Evolutionary conservation across 2,888 invertebrate genomes (phyloP).

Genomic region (Ichneumoninae sp.): DNA sequence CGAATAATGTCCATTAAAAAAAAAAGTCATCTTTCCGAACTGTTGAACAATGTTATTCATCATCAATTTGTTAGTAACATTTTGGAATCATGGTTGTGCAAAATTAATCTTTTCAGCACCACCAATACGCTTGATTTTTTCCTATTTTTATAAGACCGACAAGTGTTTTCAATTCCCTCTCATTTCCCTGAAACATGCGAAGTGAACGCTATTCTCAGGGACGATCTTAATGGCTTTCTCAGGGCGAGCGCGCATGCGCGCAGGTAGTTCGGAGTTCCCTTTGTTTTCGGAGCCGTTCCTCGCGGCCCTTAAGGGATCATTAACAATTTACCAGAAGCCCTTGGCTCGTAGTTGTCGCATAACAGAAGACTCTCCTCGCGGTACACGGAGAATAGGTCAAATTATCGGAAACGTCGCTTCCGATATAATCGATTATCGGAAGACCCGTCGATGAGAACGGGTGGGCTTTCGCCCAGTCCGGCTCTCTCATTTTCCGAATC

Average conservation of each 20-base stretch:
- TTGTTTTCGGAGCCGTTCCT: background rate
- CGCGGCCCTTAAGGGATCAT: background rate
- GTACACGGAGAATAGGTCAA: slow-evolving; percentile 26
- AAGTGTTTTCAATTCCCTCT: too few relatives aligned
- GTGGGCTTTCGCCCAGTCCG: background rate
- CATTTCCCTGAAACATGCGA: too few relatives aligned
- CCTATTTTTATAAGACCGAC: too few relatives aligned
- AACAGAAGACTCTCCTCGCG: background rate
- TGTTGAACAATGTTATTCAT: too few relatives aligned
- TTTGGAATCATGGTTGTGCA: too few relatives aligned
- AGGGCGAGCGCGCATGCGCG: background rate
- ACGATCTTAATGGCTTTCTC: background rate
- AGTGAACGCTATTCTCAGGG: too few relatives aligned
- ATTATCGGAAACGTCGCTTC: slow-evolving; percentile 23
- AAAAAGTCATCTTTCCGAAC: too few relatives aligned
- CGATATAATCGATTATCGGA: slow-evolving; percentile 37
- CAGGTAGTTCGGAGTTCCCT: background rate
- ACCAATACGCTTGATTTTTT: too few relatives aligned
- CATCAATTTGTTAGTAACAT: too few relatives aligned
- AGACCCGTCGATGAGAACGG: background rate
- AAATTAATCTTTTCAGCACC: too few relatives aligned
- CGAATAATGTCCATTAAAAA: too few relatives aligned
- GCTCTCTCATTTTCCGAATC: slow-evolving; percentile 7
- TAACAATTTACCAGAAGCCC: slow-evolving; percentile 11
- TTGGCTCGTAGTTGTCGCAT: background rate